phyloP scores from a whole-genome alignment of 1,140 invertebrate species.

The Chionoecetes opilio region DNA sequence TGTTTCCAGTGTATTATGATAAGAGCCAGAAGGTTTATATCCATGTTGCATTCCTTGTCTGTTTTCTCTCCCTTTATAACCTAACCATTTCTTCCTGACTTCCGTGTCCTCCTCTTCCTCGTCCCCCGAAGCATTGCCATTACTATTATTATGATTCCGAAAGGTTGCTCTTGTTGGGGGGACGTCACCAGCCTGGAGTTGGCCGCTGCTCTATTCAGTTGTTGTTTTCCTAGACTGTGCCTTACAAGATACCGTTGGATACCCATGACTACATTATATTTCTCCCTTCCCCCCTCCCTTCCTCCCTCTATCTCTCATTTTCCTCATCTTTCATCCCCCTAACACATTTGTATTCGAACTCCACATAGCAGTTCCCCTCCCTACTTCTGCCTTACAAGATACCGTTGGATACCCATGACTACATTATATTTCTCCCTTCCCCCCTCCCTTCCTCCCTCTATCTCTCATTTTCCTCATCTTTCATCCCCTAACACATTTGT shows the following conservation, averaged over 20 bases:
- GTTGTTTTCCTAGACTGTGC: constrained; percentile 78
- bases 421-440: constrained; percentile 2
- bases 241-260: constrained; percentile 69
- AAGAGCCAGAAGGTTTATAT: background rate
- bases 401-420: constrained; percentile 42
- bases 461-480: background rate
- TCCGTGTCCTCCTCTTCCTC: background rate
- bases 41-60: background rate
- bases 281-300: background rate
- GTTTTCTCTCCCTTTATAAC: background rate
- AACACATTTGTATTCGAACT: background rate
- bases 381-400: constrained; percentile 73
- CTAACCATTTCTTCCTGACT: background rate
- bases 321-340: background rate
- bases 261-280: constrained; percentile 12
- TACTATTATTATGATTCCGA: background rate
- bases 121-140: background rate
- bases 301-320: background rate
- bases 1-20: background rate
- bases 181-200: background rate
- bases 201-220: constrained; percentile 24
- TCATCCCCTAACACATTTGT: background rate
- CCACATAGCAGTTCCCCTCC: no score
- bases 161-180: background rate
- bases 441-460: background rate